phyloP scores from a whole-genome alignment of 2,797 vertebrate genomes.

The Molothrus ater region DNA sequence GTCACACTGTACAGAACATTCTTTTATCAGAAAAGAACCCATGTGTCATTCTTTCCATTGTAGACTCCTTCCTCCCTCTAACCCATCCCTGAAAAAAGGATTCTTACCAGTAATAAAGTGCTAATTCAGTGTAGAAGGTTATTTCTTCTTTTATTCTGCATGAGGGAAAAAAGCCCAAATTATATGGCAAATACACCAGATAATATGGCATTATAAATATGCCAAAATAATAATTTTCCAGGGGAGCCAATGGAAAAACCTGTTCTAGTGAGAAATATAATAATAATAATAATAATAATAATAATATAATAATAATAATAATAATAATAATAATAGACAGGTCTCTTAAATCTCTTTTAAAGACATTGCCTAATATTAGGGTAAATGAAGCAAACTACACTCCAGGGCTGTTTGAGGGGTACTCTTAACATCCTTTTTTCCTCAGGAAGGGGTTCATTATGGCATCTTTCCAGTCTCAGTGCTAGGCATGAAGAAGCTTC shows the following conservation, averaged over 20 bases:
- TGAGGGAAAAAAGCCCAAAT: fast-evolving
- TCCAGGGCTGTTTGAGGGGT: background rate
- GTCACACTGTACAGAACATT: background rate
- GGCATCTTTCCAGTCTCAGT: background rate
- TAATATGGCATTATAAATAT: background rate
- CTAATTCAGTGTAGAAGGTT: background rate
- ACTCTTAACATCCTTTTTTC: background rate
- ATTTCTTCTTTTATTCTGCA: background rate
- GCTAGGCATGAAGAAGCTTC: background rate
- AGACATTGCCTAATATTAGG: background rate
- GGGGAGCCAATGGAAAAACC: background rate
- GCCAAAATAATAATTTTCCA: background rate
- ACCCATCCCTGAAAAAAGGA: background rate
- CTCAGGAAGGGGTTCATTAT: background rate
- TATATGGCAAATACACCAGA: background rate
- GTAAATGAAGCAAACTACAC: background rate
- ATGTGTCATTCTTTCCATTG: background rate
- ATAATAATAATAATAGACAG: too few species aligned
- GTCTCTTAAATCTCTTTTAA: background rate
- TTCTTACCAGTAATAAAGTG: background rate
- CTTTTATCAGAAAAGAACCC: background rate
- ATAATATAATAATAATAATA: too few species aligned
- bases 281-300: too few species aligned
- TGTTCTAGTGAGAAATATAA: background rate
- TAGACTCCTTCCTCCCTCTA: background rate